Evolutionary conservation across 1,140 invertebrate species (phyloP), one percentile per base, ranked within the genome.

Genomic region (Zaprionus gabonicus): DNA sequence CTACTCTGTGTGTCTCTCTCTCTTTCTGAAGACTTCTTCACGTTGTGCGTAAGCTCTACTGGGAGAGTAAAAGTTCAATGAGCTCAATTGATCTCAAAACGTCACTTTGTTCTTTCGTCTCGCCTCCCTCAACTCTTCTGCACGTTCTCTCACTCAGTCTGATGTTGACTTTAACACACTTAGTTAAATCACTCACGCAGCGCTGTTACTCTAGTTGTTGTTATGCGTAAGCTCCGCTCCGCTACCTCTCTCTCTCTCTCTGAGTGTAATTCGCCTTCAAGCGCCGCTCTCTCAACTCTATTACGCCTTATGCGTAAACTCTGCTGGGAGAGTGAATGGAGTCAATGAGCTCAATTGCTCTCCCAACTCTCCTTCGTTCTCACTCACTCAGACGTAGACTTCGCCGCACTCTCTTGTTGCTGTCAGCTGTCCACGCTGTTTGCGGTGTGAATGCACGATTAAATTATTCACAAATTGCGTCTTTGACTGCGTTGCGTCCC

Each of bases 401-500:
- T 31, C 9, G 31, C 2, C 2, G 41, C 31, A 41, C 57, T 17
- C 64, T 62, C 46, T 34, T 17, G n/a, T 41, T 28, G 51, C 17
- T 64, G 46, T 25, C 15, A 20, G 49, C 15, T 62, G 59, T 62
- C 59, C 34, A 34, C 27, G 60, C 20, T 25, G 44, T 23, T 62
- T 34, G 62, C 62, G 57, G 81, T 78, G 84, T 87, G 83, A 87
- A 87, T 83, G 83, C 68, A 83, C 83, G 83, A 88, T 87, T 88
- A 87, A 87, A 81, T 77, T 87, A 87, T 87, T 87, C 83, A 81
- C 77, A 88, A 87, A 81, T 83, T 87, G 83, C 84, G 83, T 87
- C 81, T 87, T 71, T 66, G 56, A 49, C 38, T 17, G n/a, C 49
- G 56, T 34, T 10, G 20, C 28, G 36, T 53, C 38, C 57, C 34